These are phyloP conservation scores for Camponotus floridanus DNA, from an alignment of 1,140 invertebrate genomes.

Conservation along the genomic window DNA sequence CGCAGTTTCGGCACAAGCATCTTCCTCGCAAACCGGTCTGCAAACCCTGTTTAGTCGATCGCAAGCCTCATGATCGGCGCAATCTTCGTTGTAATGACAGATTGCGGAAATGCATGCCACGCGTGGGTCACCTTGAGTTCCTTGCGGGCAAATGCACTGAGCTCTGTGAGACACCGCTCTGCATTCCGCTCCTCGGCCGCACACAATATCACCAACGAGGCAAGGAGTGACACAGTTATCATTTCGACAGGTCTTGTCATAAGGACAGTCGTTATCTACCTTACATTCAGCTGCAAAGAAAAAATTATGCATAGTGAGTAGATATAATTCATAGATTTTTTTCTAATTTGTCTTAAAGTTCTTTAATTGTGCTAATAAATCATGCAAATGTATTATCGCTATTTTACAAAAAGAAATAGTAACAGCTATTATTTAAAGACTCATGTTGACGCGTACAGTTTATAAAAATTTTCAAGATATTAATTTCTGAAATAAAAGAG, in stretches of 20 bases:
- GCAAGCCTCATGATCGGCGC: conserved; percentile 94
- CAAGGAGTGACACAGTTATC: conserved; percentile 94
- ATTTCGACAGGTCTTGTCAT: conserved; percentile 93
- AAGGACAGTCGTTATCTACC: conserved; percentile 93
- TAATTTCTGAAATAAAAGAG: background rate
- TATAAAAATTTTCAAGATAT: background rate
- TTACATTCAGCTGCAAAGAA: conserved; percentile 92
- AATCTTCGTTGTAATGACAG: conserved; percentile 96
- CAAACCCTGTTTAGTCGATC: conserved; percentile 94
- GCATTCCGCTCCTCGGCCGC: conserved; percentile 93
- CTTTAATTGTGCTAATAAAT: background rate
- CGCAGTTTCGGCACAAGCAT: conserved; percentile 92
- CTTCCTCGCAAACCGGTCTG: conserved; percentile 92
- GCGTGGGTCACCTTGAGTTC: conserved; percentile 94
- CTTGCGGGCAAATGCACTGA: conserved; percentile 93
- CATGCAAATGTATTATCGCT: background rate
- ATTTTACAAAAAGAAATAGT: background rate
- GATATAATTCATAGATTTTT: background rate
- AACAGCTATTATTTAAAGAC: background rate
- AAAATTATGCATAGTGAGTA: background rate
- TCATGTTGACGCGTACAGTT: background rate
- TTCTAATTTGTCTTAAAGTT: background rate
- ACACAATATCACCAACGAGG: conserved; percentile 87
- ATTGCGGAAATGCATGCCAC: conserved; percentile 93
- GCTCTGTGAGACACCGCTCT: conserved; percentile 90